Conservation (phyloP, 2,797 vertebrate genomes). For the Chelmon rostratus region DNA sequence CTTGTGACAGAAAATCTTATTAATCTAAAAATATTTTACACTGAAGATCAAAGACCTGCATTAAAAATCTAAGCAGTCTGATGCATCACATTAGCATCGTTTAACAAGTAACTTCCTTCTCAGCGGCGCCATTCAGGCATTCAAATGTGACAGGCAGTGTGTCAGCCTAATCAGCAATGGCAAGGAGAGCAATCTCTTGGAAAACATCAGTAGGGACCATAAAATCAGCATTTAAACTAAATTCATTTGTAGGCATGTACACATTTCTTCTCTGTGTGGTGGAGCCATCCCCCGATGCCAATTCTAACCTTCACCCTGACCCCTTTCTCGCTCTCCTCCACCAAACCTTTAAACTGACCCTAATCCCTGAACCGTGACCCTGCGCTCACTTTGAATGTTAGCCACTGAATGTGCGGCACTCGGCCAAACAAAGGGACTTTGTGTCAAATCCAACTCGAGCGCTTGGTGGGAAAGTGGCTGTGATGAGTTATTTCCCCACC, state of each 20-base stretch:
- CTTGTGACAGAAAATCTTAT: not conserved
- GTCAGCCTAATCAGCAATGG: conserved; percentile 43
- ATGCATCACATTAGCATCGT: conserved; percentile 15
- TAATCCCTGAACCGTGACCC: conserved; percentile 77
- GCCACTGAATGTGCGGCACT: conserved; percentile 71
- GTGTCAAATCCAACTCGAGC: conserved; percentile 62
- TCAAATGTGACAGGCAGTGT: conserved; percentile 36
- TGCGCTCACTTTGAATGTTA: conserved; percentile 70
- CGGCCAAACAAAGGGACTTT: conserved; percentile 80
- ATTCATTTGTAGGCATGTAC: conserved; percentile 68
- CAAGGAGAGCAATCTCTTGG: conserved; percentile 40
- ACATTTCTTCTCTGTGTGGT: conserved; percentile 55
- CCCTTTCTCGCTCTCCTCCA: conserved; percentile 62
- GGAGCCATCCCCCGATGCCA: conserved; percentile 48
- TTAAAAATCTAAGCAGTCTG: not conserved
- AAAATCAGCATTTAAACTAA: conserved; percentile 50
- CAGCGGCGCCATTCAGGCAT: not conserved
- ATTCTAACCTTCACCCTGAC: conserved; percentile 70
- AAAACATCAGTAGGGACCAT: conserved; percentile 34
- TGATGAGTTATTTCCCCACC: conserved; percentile 61
- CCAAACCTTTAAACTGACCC: conserved; percentile 77
- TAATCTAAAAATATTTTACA: not conserved
- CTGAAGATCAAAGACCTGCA: not conserved
- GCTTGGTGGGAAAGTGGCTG: conserved; percentile 73
- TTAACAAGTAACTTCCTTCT: conserved; percentile 24